Evolutionary conservation across 2,113 vertebrate genomes (phyloP).

Genomic region (Sinocyclocheilus anshuiensis): DNA sequence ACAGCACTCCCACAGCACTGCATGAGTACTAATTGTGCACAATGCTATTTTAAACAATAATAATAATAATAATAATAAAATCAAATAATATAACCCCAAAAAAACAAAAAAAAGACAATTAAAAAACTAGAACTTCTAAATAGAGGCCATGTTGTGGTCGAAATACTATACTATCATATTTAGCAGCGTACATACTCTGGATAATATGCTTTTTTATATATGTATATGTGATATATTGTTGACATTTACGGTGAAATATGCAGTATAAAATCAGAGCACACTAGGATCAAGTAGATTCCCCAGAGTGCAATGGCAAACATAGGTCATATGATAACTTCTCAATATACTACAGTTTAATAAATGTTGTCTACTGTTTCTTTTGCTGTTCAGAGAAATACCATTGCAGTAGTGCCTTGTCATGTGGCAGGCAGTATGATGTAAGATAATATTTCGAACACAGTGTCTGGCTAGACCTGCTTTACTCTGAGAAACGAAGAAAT

Average conservation of each 20-base stretch:
- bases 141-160: not conserved
- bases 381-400: not conserved
- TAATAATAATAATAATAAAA: not conserved
- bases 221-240: not conserved
- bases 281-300: not conserved
- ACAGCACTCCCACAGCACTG: not conserved
- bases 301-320: not conserved
- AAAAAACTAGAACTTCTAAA: not conserved
- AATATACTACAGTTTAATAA: not conserved
- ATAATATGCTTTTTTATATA: not conserved
- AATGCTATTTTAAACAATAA: not conserved
- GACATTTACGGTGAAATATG: not conserved
- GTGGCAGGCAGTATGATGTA: not conserved
- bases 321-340: not conserved
- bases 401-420: not conserved
- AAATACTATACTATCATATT: not conserved
- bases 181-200: not conserved
- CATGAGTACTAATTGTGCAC: not conserved
- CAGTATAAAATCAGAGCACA: not conserved
- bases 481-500: not conserved
- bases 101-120: not conserved
- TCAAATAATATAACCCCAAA: no score
- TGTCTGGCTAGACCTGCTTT: conserved; percentile 5
- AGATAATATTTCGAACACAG: not conserved
- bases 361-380: not conserved